Conservation (phyloP, 2,797 vertebrate genomes). For the Apodemus agrarius region DNA sequence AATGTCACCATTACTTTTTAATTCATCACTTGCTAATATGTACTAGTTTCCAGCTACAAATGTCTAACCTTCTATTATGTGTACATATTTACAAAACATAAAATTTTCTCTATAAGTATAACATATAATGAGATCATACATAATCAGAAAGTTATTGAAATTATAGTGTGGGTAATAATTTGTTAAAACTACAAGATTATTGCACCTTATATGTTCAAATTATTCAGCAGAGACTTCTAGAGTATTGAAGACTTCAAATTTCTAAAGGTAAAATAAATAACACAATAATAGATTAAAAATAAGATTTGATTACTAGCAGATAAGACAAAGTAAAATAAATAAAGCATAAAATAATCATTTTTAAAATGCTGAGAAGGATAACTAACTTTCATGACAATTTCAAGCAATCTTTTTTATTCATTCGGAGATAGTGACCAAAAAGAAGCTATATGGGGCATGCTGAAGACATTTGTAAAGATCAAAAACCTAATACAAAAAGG, state of each 20-base stretch:
- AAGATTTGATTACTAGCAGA: not conserved
- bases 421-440: not conserved
- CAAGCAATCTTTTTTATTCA: not conserved
- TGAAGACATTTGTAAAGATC: not conserved
- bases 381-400: not conserved
- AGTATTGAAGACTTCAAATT: not conserved
- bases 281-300: not conserved
- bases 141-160: not conserved
- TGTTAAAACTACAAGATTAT: not conserved
- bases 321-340: not conserved
- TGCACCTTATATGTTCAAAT: not conserved
- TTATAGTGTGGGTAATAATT: not conserved
- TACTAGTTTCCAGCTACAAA: not conserved
- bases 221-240: not conserved
- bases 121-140: not conserved
- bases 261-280: not conserved
- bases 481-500: not conserved
- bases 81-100: too few relatives aligned
- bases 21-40: slow-evolving; percentile 25
- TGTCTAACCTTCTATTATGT: not conserved
- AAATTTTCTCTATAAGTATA: not conserved
- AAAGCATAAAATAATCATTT: not conserved
- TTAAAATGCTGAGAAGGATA: not conserved
- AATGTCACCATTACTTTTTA: slow-evolving; percentile 22
- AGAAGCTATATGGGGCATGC: not conserved